Evolutionary conservation across 1,140 invertebrate genomes (phyloP), one percentile per base, ranked within the genome.

Genomic region (Carcinoscorpius rotundicauda): DNA sequence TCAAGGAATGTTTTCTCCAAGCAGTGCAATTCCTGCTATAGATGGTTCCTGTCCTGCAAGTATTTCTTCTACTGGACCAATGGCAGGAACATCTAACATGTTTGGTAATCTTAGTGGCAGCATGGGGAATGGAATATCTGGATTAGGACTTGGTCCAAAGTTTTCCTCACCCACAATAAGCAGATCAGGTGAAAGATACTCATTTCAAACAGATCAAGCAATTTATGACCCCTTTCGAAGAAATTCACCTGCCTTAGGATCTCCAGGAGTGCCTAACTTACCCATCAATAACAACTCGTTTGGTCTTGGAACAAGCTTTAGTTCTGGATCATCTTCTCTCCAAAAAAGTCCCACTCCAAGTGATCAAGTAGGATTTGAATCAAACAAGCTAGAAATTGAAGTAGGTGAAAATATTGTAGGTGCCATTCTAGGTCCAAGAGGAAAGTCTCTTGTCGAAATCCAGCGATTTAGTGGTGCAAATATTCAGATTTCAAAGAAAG

Each of bases 401-500:
- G 93, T 97, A 77, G 85, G 92, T 65, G 95, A 85, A 71, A 81
- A 80, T 80, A 94, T 97, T 80, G 93, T 97, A 74, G 94, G 94
- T 75, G 94, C 93, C 75, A 95, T 98, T 76, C 83, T 98, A 77
- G 94, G 91, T 81, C 93, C 91, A 72, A 92, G 92, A 75, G 95
- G 94, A 68, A 88, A 92, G 79, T 89, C 90, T 76, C 85, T 98
- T 75, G 88, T 95, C 74, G 93, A 98, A 83, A 93, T 98, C 79
- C 93, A 97, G 82, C 89, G 95, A 79, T 84, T 90, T 77, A 95
- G 90, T 77, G 92, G 93, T 77, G 93, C 93, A 76, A 95, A 90
- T 81, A 93, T 98, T 79, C 93, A 97, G 82, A 97, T 98, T 78
- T 96, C 93, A 71, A 98, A 98, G 84, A 97, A 97, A 82, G 94